Evolutionary conservation across 1,140 invertebrate species (phyloP).

Genomic region (Sinella curviseta): DNA sequence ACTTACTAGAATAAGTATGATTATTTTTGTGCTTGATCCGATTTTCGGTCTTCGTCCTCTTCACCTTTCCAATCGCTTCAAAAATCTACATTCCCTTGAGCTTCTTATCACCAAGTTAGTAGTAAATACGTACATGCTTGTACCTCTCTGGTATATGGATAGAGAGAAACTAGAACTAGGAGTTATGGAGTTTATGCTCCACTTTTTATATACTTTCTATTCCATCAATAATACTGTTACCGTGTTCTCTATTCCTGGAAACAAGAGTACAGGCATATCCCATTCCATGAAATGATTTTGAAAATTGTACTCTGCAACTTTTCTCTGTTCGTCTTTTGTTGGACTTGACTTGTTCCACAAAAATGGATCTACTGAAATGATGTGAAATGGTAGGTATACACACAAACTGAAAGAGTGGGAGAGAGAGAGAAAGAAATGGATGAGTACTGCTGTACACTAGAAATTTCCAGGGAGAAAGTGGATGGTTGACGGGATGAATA

Average conservation of each 20-base stretch:
- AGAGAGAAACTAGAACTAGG: too few species aligned
- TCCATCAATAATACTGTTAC: not conserved
- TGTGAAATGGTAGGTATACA: not conserved
- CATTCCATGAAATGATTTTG: too few species aligned
- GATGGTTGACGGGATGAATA: too few species aligned
- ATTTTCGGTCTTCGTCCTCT: constrained; percentile 13
- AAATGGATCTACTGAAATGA: not conserved
- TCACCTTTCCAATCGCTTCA: not conserved
- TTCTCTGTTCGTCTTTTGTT: not conserved
- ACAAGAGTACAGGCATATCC: not conserved
- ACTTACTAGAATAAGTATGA: not conserved
- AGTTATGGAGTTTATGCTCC: too few species aligned
- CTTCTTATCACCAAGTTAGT: too few species aligned
- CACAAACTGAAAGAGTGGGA: not conserved
- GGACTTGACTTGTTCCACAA: not conserved
- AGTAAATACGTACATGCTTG: too few species aligned
- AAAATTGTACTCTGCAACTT: too few species aligned
- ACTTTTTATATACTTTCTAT: not conserved
- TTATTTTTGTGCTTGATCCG: not conserved
- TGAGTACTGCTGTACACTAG: not conserved
- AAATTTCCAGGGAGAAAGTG: too few species aligned
- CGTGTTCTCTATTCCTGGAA: not conserved
- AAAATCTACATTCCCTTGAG: not conserved
- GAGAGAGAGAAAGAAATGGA: not conserved
- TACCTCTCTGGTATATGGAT: not conserved